A percentile compares a stretch with the other conserved stretches of the same genome.
phyloP scores from a whole-genome alignment of 2,888 invertebrate species.

The Argynnis bischoffii region DNA sequence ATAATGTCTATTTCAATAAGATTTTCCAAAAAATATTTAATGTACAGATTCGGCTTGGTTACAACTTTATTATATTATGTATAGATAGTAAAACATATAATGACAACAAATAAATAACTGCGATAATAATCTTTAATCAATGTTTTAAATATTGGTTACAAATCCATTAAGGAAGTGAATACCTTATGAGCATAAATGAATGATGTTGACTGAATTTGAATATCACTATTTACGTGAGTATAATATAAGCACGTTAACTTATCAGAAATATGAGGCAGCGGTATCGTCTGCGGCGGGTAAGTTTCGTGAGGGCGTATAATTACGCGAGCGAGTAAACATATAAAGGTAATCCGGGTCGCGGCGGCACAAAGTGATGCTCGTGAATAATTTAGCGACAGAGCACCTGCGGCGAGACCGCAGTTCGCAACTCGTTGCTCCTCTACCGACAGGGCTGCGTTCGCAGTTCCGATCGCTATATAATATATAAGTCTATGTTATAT shows the following conservation, averaged over 20 bases:
- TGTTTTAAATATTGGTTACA: no score
- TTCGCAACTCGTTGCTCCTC: slow-evolving; percentile 40
- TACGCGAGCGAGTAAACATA: slow-evolving; percentile 80
- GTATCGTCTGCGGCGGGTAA: slow-evolving; percentile 51
- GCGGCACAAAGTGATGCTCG: slow-evolving; percentile 80
- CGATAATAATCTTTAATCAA: no score
- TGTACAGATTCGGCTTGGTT: no score
- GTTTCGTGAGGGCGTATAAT: slow-evolving; percentile 80
- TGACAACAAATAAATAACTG: no score
- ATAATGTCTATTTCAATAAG: no score
- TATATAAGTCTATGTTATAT: slow-evolving; percentile 18
- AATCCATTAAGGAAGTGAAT: no score
- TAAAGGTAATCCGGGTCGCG: slow-evolving; percentile 81
- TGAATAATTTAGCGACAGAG: slow-evolving; percentile 74
- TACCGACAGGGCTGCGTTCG: slow-evolving; percentile 50
- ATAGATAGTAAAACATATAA: no score
- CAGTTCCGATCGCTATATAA: slow-evolving; percentile 13
- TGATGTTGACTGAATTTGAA: background rate
- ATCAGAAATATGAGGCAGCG: slow-evolving; percentile 21
- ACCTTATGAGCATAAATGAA: no score
- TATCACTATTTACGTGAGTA: background rate
- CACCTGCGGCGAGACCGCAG: slow-evolving; percentile 74
- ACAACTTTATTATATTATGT: no score
- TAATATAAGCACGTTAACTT: slow-evolving; percentile 3
- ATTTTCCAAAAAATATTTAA: no score